phyloP scores from a whole-genome alignment of 2,888 invertebrate genomes.

The Drosophila percnosoma region DNA sequence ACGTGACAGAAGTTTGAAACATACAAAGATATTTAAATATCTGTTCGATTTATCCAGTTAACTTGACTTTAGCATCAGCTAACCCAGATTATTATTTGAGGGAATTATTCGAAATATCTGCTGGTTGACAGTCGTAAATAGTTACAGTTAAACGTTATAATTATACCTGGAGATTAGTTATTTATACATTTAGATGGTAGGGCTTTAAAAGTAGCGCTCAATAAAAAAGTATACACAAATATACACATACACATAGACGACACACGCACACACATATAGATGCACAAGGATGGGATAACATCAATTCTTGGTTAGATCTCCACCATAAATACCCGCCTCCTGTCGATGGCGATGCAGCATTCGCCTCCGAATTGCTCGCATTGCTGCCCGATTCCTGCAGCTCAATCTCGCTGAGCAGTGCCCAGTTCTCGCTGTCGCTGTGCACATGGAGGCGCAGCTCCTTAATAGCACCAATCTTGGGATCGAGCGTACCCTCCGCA shows the following conservation, averaged over 20 bases:
- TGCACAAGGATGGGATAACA: constrained; percentile 11
- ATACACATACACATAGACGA: constrained; percentile 28
- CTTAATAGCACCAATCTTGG: constrained; percentile 88
- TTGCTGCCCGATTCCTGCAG: constrained; percentile 86
- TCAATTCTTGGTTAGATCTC: constrained; percentile 28
- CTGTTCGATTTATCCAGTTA: not conserved
- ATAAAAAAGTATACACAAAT: constrained; percentile 49
- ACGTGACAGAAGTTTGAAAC: constrained; percentile 15
- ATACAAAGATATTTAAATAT: not conserved
- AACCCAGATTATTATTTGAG: too few species aligned
- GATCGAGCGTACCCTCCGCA: constrained; percentile 89
- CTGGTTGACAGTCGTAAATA: constrained; percentile 30
- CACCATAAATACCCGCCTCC: constrained; percentile 13
- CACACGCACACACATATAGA: not conserved
- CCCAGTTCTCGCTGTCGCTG: constrained; percentile 94
- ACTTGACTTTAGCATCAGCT: not conserved
- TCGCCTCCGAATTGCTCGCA: constrained; percentile 49
- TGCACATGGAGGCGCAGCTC: constrained; percentile 92
- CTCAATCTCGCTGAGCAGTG: constrained; percentile 91
- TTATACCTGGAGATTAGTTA: constrained; percentile 49
- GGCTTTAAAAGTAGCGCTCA: constrained; percentile 59
- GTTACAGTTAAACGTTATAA: constrained; percentile 32
- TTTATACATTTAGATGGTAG: constrained; percentile 66
- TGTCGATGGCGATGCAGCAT: constrained; percentile 68
- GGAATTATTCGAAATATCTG: constrained; percentile 12